A percentile compares a stretch with the other conserved stretches of the same genome.
phyloP scores from a whole-genome alignment of 2,888 invertebrate species.

The Gortyna flavago region DNA sequence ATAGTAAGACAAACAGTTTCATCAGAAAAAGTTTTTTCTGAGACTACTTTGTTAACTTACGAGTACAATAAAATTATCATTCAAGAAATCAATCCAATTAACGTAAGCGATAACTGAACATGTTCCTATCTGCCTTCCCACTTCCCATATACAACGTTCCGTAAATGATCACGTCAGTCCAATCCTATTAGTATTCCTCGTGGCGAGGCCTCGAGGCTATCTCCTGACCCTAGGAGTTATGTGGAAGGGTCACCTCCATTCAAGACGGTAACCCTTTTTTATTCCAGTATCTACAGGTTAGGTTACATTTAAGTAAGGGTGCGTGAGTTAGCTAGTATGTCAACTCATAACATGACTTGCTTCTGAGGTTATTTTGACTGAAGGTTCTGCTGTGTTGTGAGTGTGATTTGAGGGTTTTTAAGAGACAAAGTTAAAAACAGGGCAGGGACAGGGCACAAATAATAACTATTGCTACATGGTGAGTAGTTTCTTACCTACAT shows the following conservation, averaged over 20 bases:
- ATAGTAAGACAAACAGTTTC: background rate
- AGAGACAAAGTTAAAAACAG: background rate
- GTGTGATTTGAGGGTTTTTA: background rate
- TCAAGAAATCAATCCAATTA: background rate
- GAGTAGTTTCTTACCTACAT: too few relatives aligned
- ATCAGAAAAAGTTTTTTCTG: background rate
- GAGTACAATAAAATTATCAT: too few relatives aligned
- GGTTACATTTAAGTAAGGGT: conserved; percentile 5
- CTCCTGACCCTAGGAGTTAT: conserved; percentile 37
- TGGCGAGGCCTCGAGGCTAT: conserved; percentile 23
- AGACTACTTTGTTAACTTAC: background rate
- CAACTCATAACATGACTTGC: conserved; percentile 42
- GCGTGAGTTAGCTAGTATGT: conserved; percentile 38
- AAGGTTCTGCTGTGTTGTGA: background rate
- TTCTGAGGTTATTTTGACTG: background rate
- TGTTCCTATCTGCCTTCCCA: background rate
- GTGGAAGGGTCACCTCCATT: conserved; percentile 12
- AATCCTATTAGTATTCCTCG: conserved; percentile 53
- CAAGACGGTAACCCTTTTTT: conserved; percentile 43
- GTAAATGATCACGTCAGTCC: conserved; percentile 3
- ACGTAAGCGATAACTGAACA: background rate
- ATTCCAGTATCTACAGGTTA: background rate
- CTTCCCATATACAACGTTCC: background rate
- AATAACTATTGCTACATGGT: background rate
- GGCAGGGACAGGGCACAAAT: too few relatives aligned